These are phyloP conservation scores for Aquatica leii DNA, from an alignment of 2,888 invertebrate genomes.

Conservation along the genomic window DNA sequence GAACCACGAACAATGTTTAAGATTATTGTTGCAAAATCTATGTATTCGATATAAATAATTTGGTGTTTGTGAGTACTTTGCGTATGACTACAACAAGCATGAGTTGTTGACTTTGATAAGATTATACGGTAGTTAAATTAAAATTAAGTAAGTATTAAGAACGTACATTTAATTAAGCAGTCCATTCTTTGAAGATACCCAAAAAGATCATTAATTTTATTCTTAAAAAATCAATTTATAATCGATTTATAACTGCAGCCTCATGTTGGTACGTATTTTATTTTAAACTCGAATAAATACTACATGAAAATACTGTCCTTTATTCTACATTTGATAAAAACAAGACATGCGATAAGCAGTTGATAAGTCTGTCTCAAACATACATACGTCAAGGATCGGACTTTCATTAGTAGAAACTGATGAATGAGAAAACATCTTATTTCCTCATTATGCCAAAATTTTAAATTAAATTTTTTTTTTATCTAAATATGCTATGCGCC, in stretches of 20 bases:
- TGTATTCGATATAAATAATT: background rate
- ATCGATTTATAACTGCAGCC: slow-evolving; percentile 24
- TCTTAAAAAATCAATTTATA: slow-evolving; percentile 20
- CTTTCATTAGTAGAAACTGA: slow-evolving; percentile 8
- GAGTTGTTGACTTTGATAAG: slow-evolving; percentile 27
- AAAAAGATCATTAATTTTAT: background rate
- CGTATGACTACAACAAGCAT: too few relatives aligned
- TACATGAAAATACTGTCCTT: slow-evolving; percentile 31
- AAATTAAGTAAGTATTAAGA: slow-evolving; percentile 27
- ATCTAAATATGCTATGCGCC: too few relatives aligned
- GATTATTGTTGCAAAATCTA: background rate
- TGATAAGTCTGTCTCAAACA: slow-evolving; percentile 33
- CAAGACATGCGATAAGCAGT: slow-evolving; percentile 31
- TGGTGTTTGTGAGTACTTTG: too few relatives aligned
- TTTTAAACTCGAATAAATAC: slow-evolving; percentile 35
- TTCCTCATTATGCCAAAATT: too few relatives aligned
- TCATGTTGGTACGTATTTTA: slow-evolving; percentile 33
- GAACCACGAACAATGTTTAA: too few relatives aligned
- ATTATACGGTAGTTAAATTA: slow-evolving; percentile 12
- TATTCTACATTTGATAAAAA: slow-evolving; percentile 33
- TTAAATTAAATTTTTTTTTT: too few relatives aligned
- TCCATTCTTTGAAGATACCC: slow-evolving; percentile 36
- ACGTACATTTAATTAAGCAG: slow-evolving; percentile 44
- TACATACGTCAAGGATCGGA: slow-evolving; percentile 20
- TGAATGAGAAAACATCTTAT: too few relatives aligned